A percentile compares a stretch with the other conserved stretches of the same genome.
Conservation (phyloP, 2,113 vertebrate genomes). For the Ciconia boyciana region DNA sequence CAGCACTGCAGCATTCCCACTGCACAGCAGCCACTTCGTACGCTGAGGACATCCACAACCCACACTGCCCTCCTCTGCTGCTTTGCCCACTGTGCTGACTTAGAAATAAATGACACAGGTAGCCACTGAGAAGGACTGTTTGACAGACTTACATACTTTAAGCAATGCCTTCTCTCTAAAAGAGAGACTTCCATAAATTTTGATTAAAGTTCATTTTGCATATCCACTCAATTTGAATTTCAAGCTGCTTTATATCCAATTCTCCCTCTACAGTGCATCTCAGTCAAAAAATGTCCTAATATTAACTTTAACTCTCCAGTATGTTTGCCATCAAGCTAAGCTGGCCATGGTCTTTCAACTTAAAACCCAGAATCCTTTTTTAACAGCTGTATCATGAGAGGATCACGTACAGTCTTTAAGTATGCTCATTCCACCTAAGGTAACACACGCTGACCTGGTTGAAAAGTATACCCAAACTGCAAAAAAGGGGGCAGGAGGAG, state of each 20-base stretch:
- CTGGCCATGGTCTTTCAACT: neutral
- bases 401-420: neutral
- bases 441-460: neutral
- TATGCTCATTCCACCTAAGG: neutral
- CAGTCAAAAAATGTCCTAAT: neutral
- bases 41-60: neutral
- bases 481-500: rapidly evolving
- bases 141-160: neutral
- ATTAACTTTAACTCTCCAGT: neutral
- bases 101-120: neutral
- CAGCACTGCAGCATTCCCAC: neutral
- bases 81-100: neutral
- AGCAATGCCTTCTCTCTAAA: neutral
- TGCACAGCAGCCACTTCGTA: neutral
- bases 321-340: neutral
- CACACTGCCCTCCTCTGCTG: neutral
- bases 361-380: neutral
- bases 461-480: neutral
- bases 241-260: neutral
- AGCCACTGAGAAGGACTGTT: neutral
- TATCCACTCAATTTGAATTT: neutral
- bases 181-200: neutral
- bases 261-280: neutral
- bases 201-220: neutral
- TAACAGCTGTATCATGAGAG: neutral